These are phyloP conservation scores for Gymnocypris eckloni DNA, from an alignment of 2,797 vertebrate genomes.

Conservation along the genomic window DNA sequence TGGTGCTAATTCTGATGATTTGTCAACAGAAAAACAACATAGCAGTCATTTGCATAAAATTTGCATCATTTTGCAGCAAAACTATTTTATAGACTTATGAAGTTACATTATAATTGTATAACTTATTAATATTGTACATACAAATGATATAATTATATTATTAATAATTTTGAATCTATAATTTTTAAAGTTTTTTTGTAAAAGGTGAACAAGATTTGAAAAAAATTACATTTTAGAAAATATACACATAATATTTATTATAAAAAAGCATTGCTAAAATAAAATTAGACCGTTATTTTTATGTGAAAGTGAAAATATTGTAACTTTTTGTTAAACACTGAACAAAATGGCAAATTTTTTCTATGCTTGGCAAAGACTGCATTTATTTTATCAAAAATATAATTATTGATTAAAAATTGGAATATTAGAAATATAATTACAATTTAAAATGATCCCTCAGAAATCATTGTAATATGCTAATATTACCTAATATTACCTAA, in stretches of 20 bases:
- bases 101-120: background rate
- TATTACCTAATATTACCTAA: background rate
- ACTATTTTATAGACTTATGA: background rate
- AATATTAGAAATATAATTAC: conserved; percentile 7
- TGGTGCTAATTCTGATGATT: background rate
- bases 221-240: background rate
- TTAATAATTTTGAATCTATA: background rate
- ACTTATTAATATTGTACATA: too few relatives aligned
- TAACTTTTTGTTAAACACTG: background rate
- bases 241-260: background rate
- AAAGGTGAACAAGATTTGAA: background rate
- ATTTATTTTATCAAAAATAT: background rate
- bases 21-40: background rate
- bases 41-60: background rate
- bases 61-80: background rate
- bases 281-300: background rate
- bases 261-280: background rate
- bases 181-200: background rate
- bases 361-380: background rate
- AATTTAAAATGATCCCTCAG: background rate
- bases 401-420: background rate
- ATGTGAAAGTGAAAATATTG: background rate
- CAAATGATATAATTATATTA: background rate
- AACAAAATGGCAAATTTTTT: background rate
- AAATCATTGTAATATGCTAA: background rate